Evolutionary conservation across 2,113 vertebrate genomes (phyloP).

Genomic region (Eclectus roratus): DNA sequence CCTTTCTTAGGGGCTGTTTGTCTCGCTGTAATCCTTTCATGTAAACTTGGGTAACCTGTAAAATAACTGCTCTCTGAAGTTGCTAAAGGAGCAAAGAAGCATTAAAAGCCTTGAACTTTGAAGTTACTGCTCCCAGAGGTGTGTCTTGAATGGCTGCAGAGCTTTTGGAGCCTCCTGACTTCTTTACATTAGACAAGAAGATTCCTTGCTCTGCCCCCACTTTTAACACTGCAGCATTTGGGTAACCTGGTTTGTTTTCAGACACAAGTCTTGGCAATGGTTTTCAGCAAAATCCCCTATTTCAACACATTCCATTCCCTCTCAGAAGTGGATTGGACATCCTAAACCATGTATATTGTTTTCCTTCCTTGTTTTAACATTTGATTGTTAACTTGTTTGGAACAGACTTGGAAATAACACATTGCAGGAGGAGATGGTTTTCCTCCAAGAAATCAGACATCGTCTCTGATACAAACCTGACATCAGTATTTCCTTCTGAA

Average conservation of each 20-base stretch:
- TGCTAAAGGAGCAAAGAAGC: not conserved
- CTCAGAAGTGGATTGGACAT: not conserved
- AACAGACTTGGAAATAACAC: not conserved
- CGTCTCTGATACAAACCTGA: slow-evolving; percentile 25
- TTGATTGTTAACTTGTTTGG: not conserved
- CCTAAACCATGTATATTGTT: not conserved
- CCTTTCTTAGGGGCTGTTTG: not conserved
- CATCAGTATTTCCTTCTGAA: slow-evolving; percentile 48
- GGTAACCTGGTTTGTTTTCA: not conserved
- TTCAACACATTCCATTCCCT: not conserved
- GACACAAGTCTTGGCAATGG: not conserved
- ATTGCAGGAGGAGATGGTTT: not conserved
- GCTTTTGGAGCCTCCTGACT: not conserved
- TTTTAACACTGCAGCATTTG: not conserved
- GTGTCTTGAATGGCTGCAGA: not conserved
- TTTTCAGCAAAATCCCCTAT: not conserved
- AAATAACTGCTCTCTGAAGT: not conserved
- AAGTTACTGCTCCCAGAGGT: not conserved
- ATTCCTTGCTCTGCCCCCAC: not conserved
- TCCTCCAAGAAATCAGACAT: slow-evolving; percentile 6
- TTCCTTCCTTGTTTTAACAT: not conserved
- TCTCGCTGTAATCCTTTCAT: not conserved
- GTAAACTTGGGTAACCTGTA: not conserved
- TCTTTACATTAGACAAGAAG: not conserved
- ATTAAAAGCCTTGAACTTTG: slow-evolving; percentile 12